These are phyloP conservation scores for Linnaemya vulpina DNA, from an alignment of 2,888 invertebrate genomes.

Conservation along the genomic window DNA sequence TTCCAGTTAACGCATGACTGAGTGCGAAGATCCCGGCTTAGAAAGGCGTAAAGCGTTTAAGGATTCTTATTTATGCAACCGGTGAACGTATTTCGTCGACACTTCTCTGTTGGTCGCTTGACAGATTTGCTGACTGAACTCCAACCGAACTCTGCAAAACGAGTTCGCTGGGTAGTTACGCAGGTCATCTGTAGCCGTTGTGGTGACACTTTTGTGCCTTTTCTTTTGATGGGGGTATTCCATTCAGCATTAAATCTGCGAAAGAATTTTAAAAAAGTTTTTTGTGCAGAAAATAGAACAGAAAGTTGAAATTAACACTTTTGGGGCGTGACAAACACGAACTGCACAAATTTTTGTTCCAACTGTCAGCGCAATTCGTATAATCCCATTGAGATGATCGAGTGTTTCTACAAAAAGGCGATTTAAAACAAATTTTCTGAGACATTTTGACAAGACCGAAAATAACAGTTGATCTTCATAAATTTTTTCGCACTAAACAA, in stretches of 20 bases:
- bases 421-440: too few species aligned
- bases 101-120: too few species aligned
- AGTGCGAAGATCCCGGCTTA: not conserved
- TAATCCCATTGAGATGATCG: not conserved
- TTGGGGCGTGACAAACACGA: not conserved
- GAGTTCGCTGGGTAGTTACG: not conserved
- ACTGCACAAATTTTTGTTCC: conserved; percentile 1
- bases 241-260: not conserved
- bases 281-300: not conserved
- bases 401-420: not conserved
- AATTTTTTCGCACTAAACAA: too few species aligned
- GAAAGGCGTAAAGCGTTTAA: conserved; percentile 3
- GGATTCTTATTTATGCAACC: not conserved
- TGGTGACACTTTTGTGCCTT: not conserved
- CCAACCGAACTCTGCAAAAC: too few species aligned
- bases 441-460: too few species aligned
- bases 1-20: conserved; percentile 24
- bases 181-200: conserved; percentile 20
- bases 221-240: conserved; percentile 23
- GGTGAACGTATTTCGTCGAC: too few species aligned
- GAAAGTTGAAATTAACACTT: not conserved
- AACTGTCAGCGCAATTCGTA: conserved; percentile 9
- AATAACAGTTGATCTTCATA: too few species aligned
- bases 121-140: too few species aligned
- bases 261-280: not conserved